These are phyloP conservation scores for Cinclus cinclus DNA, from an alignment of 2,113 vertebrate species.

Conservation along the genomic window DNA sequence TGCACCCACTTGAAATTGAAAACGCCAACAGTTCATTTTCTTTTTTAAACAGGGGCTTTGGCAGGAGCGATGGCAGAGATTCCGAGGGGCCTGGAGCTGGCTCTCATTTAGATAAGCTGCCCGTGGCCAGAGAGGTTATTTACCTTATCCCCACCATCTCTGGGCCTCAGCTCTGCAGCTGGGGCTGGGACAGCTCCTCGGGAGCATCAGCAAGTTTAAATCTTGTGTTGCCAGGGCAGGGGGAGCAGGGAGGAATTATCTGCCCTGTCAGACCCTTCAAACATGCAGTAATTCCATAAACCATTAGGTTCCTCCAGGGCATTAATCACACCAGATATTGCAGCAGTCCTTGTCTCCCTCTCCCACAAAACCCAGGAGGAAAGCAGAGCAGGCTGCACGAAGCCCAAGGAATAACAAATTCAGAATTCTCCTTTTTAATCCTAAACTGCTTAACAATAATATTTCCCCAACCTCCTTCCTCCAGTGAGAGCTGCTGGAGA, in stretches of 20 bases:
- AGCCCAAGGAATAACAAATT: not conserved
- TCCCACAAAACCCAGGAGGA: not conserved
- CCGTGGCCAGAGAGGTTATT: not conserved
- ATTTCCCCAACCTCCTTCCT: not conserved
- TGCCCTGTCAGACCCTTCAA: not conserved
- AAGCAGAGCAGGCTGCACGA: not conserved
- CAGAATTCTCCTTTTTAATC: not conserved
- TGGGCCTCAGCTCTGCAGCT: not conserved
- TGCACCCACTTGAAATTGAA: not conserved
- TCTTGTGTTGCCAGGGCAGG: not conserved
- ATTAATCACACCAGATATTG: not conserved
- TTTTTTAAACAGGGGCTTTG: not conserved
- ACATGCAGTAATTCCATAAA: not conserved
- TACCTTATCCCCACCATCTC: conserved; percentile 13
- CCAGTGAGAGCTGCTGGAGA: not conserved
- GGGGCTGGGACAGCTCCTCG: not conserved
- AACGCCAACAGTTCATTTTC: not conserved
- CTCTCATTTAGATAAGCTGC: conserved; percentile 49
- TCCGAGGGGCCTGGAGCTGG: not conserved
- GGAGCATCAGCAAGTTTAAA: not conserved
- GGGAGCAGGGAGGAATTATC: not conserved
- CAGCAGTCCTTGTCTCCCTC: not conserved
- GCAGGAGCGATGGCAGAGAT: not conserved
- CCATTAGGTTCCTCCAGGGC: not conserved
- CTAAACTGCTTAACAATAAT: not conserved